These are phyloP conservation scores for Zaprionus obscuricornis DNA, from an alignment of 2,888 invertebrate species.

Conservation along the genomic window DNA sequence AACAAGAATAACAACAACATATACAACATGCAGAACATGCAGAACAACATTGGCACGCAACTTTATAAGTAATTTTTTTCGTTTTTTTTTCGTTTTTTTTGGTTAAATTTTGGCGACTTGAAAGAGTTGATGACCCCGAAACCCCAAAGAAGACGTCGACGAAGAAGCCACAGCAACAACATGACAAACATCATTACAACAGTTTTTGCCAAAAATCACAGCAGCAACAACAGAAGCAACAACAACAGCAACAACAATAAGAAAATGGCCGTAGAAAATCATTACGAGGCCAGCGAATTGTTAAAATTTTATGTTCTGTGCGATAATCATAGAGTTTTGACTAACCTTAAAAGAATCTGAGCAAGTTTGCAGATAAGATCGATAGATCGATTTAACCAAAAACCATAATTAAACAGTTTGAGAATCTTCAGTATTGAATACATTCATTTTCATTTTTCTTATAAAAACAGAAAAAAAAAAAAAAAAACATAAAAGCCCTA, in stretches of 20 bases:
- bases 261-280: constrained; percentile 33
- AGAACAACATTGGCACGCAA: constrained; percentile 36
- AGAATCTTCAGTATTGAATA: constrained; percentile 12
- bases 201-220: constrained; percentile 19
- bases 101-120: constrained; percentile 10
- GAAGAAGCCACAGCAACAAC: constrained; percentile 44
- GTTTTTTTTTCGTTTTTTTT: constrained; percentile 26
- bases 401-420: constrained; percentile 35
- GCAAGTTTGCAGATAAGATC: no score
- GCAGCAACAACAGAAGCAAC: constrained; percentile 3
- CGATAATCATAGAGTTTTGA: constrained; percentile 1
- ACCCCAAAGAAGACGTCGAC: constrained; percentile 52
- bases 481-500: no score
- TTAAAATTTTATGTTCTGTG: constrained; percentile 13
- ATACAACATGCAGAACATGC: constrained; percentile 14
- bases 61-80: constrained; percentile 4
- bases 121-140: constrained; percentile 68
- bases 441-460: not conserved
- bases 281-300: constrained; percentile 39
- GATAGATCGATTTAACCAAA: no score
- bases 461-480: no score
- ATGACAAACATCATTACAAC: constrained; percentile 30
- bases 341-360: no score
- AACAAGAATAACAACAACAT: constrained; percentile 16
- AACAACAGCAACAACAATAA: constrained; percentile 1